Evolutionary conservation across 2,113 vertebrate species (phyloP), one percentile per base, ranked within the genome.

Genomic region (Chaenogobius annularis): DNA sequence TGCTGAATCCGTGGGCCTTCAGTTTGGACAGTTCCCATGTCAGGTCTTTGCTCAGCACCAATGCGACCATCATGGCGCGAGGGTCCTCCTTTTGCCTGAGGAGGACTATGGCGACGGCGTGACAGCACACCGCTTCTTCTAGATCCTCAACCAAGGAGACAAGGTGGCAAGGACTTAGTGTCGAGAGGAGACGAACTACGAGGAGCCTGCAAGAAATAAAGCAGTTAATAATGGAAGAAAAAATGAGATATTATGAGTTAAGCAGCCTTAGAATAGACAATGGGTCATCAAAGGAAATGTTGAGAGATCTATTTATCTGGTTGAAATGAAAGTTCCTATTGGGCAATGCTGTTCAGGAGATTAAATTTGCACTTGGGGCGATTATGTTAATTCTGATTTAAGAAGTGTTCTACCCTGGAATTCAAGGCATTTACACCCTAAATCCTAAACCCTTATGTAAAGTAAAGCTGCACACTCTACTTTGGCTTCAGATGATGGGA

Each of bases 41-140:
- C 80, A 96, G 85, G 72, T 95, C 93, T 77, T 93, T 94, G 68
- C 92, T 93, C 23, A 92, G 89, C 63, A 94, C 84, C 2, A 91
- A 74, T 3, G 90, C 80, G 80, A 95, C 84, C 54, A 92, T 75
- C 15, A 91, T 80, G 63, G 74, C 47, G 0, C 84, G 73, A 3
- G 93, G 93, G 31, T 95, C 86, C 8, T 94, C 91, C 66, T 23
- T 92, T 63, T 80, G 81, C 1, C 48, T 83, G 73, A 89, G 90
- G 7, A 97, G 72, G 19, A 95, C 26, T 1, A 95, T 31, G 0
- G 93, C 94, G 62, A 93, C 93, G 8, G 79, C 76, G 0, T 81
- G 93, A 74, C 85, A 87, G 70, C 15, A 12, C 10, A 90, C 79
- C 7, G 87, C 88, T 70, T 94, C 91, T 87, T 96, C 94, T 75